Percentiles rank a stretch among this genome's conserved stretches.
phyloP scores from a whole-genome alignment of 35 echinoderm and acorn worm species.

The Lytechinus variegatus region DNA sequence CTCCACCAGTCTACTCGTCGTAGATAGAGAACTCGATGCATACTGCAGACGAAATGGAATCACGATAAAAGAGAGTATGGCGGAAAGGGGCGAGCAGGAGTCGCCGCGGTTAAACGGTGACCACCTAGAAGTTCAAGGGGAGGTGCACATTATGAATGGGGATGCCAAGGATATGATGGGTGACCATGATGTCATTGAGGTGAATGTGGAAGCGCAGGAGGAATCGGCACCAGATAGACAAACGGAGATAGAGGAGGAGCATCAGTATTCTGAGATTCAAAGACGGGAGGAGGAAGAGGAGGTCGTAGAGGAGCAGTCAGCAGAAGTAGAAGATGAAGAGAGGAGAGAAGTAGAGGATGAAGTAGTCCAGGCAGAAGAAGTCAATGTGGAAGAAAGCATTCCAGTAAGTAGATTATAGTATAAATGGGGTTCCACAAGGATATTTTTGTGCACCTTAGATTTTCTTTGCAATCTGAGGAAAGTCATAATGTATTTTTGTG shows the following conservation, averaged over 20 bases:
- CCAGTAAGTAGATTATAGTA: not conserved
- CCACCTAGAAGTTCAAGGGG: constrained; percentile 27
- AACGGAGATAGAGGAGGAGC: not conserved
- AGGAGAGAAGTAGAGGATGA: constrained; percentile 58
- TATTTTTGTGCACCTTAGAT: too few species aligned
- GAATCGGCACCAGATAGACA: not conserved
- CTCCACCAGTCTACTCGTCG: constrained; percentile 71
- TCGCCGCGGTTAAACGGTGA: constrained; percentile 57
- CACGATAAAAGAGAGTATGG: constrained; percentile 81
- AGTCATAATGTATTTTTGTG: too few species aligned
- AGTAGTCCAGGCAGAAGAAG: not conserved
- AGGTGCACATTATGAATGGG: constrained; percentile 47
- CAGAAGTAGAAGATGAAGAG: constrained; percentile 8
- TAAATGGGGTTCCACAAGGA: too few species aligned
- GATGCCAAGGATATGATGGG: not conserved
- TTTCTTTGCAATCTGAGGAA: too few species aligned
- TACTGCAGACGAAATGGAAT: constrained; percentile 70
- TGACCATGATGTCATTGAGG: constrained; percentile 30
- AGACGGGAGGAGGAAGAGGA: not conserved
- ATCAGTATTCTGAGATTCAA: not conserved
- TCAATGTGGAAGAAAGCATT: constrained; percentile 41
- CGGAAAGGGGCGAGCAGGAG: not conserved
- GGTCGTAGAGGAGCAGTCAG: not conserved
- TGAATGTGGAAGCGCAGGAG: not conserved
- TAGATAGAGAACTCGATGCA: constrained; percentile 77